Base-by-base conservation (phyloP, 2,888 invertebrate species). In the Dolichomitus sp. region DNA sequence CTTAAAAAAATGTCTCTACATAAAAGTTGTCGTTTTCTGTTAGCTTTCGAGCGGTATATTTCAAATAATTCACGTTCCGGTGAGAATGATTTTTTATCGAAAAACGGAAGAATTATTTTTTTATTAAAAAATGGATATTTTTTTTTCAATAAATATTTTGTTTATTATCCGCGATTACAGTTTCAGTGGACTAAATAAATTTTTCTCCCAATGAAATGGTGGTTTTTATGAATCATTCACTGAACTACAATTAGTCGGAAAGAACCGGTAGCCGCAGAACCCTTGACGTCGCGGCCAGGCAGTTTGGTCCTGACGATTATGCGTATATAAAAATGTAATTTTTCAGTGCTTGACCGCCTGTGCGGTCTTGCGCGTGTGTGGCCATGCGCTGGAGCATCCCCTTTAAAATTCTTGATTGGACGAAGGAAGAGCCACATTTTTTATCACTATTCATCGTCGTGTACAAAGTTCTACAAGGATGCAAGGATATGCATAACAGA, bases 301-400 rank as follows among this genome's bases (percentile, higher is more conserved):
- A 80, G 70, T 63, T 65, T 74, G 45, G 68, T 57, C 66, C 52
- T 65, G 72, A 75, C 84, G 86, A 87, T 89, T 88, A 90, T 88
- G 86, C 87, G 87, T 85, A 85, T 89, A 90, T 89, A 90, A 90
- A 90, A 90, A 88, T 89, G 87, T 89, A 89, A 90, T 90, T 90
- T 89, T 88, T 90, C 86, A 87, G 86, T 84, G 78, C 79, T 59
- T 61, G 66, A 73, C 81, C 83, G 83, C 79, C 86, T 87, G 90
- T 90, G 90, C 87, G 90, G 90, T 86, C 90, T 84, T 42, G 74
- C 80, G 80, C 70, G 86, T 80, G 84, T 85, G 85, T 40, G 85
- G 88, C 80, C 65, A 66, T 70, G 86, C 75, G 84, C 65, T 85
- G 7, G 30, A 45, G 37, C 50, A 72, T 50, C 61, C 30, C 54